phyloP scores from a whole-genome alignment of 2,888 invertebrate genomes.

The Epirrhoe alternata region DNA sequence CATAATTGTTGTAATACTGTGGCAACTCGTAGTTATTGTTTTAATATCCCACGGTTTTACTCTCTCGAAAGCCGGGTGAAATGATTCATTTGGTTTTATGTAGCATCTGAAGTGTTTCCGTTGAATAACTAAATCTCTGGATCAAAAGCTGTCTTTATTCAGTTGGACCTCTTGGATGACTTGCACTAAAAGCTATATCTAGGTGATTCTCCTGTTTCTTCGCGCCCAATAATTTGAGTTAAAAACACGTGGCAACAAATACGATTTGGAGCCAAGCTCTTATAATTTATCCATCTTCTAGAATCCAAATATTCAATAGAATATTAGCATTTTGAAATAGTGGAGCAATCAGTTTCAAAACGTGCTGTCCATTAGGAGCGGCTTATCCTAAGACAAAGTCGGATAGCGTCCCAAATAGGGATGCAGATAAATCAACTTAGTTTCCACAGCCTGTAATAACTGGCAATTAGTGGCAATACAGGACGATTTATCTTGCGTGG shows the following conservation, averaged over 20 bases:
- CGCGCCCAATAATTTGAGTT: too few species aligned
- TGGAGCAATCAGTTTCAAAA: conserved; percentile 18
- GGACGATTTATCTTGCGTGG: background rate
- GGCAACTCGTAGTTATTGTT: conserved; percentile 62
- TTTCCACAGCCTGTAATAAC: conserved; percentile 5
- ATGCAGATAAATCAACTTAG: conserved; percentile 23
- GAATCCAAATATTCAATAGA: background rate
- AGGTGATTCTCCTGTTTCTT: too few species aligned
- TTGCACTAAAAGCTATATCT: too few species aligned
- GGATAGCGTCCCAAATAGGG: conserved; percentile 20
- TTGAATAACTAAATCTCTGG: conserved; percentile 43
- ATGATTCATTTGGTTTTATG: conserved; percentile 64
- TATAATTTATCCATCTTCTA: too few species aligned
- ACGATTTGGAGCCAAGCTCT: too few species aligned
- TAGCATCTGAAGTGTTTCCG: conserved; percentile 50
- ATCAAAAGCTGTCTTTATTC: background rate
- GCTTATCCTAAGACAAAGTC: conserved; percentile 24
- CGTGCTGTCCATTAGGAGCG: conserved; percentile 19
- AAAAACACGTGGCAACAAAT: too few species aligned
- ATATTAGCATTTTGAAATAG: conserved; percentile 2
- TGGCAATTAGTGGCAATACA: background rate
- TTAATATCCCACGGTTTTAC: conserved; percentile 78
- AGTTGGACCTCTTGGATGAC: too few species aligned
- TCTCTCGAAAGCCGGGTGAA: conserved; percentile 75
- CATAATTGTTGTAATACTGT: conserved; percentile 46